Evolutionary conservation across 2,113 vertebrate species (phyloP), one percentile per base, ranked within the genome.

Genomic region (Calonectris borealis): DNA sequence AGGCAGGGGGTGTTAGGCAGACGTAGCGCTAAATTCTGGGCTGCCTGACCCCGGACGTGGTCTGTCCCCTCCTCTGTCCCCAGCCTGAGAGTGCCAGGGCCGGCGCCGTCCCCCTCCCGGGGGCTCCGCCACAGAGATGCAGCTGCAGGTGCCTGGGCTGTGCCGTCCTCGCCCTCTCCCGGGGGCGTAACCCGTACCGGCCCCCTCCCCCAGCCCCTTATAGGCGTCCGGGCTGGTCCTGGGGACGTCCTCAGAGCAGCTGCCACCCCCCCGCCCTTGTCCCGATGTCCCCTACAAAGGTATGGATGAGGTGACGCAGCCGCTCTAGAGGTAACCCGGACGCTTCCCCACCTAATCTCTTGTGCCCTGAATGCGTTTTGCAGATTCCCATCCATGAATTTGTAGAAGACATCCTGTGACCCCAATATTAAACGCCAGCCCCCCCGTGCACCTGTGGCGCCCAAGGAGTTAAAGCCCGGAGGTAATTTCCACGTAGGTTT

Each of bases 361-460:
- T 98, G 95, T 98, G 92, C 97, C 97, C 97, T 98, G 96, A 96
- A 98, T 98, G 97, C 98, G 61, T 98, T 98, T 98, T 98, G 97
- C 98, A 98, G 98, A 98, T 98, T 97, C 97, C 98, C 97, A 98
- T 97, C 98, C 98, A 97, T 97, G 88, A 97, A 88, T 97, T 98
- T 98, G 97, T 97, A 98, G 98, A 98, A 98, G 98, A 98, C 98
- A 97, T 97, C 97, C 84, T 94, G 96, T 83, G 96, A 88, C 87
- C 96, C 95, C 96, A 82, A 91, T 61, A 86, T 96, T 95, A 86
- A 96, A 96, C 76, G 96, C 86, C 94, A 95, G 90, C 83, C 89
- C 95, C 91, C 92, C 93, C 3, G 88, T 91, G 95, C 94, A 65
- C 68, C 95, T 91, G 96, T 93, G 97, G 96, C 95, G 93, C 91